phyloP scores from a whole-genome alignment of 2,113 vertebrate species.

The Cynopterus brachyotis region DNA sequence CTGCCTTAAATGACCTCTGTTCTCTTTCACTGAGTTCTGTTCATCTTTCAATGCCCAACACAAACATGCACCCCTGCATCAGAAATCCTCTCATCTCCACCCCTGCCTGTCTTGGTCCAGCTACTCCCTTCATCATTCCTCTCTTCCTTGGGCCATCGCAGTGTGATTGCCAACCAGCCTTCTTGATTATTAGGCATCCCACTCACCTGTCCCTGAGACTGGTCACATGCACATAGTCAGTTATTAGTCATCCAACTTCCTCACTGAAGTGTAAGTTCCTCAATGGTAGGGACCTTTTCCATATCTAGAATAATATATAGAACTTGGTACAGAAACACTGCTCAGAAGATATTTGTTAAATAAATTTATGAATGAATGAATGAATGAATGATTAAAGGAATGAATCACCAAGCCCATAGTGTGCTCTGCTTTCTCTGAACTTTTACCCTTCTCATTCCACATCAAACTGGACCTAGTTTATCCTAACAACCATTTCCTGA shows the following conservation, averaged over 20 bases:
- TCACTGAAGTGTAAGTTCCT: not conserved
- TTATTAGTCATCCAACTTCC: not conserved
- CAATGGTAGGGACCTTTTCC: not conserved
- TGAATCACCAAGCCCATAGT: not conserved
- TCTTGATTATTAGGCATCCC: not conserved
- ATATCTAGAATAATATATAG: not conserved
- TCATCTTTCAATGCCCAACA: not conserved
- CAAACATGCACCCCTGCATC: not conserved
- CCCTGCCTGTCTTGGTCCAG: not conserved
- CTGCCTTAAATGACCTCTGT: not conserved
- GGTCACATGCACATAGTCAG: not conserved
- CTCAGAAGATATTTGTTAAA: not conserved
- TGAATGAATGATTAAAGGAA: not conserved
- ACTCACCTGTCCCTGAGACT: not conserved
- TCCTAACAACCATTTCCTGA: not conserved
- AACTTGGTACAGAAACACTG: not conserved
- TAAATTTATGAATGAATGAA: not conserved
- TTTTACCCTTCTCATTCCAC: not conserved
- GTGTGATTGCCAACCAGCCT: not conserved
- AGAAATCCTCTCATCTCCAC: not conserved
- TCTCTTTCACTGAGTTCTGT: not conserved
- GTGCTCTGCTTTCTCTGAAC: not conserved
- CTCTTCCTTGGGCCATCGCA: too few relatives aligned
- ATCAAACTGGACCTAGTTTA: not conserved
- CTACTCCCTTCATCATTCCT: not conserved